Evolutionary conservation across 2,113 vertebrate genomes (phyloP).

Genomic region (Pangasianodon gigas): DNA sequence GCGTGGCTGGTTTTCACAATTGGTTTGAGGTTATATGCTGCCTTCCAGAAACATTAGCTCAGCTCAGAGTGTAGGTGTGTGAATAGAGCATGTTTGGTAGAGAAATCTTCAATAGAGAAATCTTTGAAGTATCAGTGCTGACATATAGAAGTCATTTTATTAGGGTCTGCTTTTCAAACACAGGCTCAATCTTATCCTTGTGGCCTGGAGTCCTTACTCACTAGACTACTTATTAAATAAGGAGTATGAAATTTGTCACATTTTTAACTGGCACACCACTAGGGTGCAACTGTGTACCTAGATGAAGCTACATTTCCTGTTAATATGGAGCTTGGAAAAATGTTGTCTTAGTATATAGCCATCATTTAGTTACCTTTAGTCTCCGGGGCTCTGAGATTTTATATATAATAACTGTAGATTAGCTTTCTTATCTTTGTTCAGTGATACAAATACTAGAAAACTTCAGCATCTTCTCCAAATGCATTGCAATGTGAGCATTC

Average conservation of each 20-base stretch:
- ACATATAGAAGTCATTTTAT: not conserved
- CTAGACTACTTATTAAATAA: not conserved
- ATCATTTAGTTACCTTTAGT: not conserved
- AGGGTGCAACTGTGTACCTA: slow-evolving; percentile 31
- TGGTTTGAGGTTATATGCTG: not conserved
- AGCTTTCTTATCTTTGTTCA: not conserved
- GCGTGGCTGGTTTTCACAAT: not conserved
- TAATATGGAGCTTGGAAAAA: not conserved
- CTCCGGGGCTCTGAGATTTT: not conserved
- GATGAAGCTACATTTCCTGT: not conserved
- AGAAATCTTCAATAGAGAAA: not conserved
- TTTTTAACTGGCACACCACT: slow-evolving; percentile 29
- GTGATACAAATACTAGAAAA: not conserved
- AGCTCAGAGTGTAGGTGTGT: not conserved
- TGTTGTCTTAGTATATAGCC: not conserved
- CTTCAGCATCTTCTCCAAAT: not conserved
- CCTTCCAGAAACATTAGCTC: not conserved
- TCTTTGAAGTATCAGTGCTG: not conserved
- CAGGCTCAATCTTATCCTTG: not conserved
- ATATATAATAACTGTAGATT: not conserved
- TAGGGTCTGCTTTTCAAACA: not conserved
- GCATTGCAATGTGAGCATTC: not conserved
- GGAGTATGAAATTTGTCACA: not conserved
- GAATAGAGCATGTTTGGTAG: not conserved
- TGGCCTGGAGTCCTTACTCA: not conserved